Evolutionary conservation across 1,140 invertebrate species (phyloP), one percentile per base, ranked within the genome.

Genomic region (Achatina immaculata): DNA sequence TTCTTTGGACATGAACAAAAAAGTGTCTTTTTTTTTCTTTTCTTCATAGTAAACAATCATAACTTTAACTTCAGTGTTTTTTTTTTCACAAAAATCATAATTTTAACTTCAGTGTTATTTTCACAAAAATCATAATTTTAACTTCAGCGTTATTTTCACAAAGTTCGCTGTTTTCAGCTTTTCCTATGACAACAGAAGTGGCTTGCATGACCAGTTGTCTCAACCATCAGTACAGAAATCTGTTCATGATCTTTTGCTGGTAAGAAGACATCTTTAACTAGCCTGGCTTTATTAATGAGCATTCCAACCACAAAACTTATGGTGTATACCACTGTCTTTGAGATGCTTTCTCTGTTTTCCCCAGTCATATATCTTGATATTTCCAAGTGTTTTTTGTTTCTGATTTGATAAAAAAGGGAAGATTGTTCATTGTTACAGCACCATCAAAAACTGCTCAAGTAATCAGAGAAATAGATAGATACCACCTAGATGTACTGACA

Each of bases 181-280:
- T 36, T 51, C 72, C 9, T 74, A 74, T 55, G 72, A 43, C 45
- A 34, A 7, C 14, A 51, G 51, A 51, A 42, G 3, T 69, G 72
- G 74, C 34, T n/a, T 76, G 21, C 31, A 40, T 36, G 74, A 76
- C 43, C 11, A 62, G 1, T 76, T 55, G 24, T 38, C 31, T 38
- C 74, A 51, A 16, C 31, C 36, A 3, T 31, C 74, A 7, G 74
- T 76, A 42, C 11, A 76, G 55, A 76, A 76, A 65, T 28, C 19
- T 58, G 51, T 76, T 31, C 16, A 65, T 1, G 31, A 76, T 21
- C 40, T 76, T 1, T 62, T 76, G 36, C 38, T 55, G 74, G 74
- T 76, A 74, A 48, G 68, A n/a, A 42, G 1, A 16, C 36, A 68
- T 14, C 38, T 40, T 51, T 14, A 24, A 24, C 48, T 14, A 51